Evolutionary conservation across 2,888 invertebrate genomes (phyloP).

Genomic region (Agelastica alni): DNA sequence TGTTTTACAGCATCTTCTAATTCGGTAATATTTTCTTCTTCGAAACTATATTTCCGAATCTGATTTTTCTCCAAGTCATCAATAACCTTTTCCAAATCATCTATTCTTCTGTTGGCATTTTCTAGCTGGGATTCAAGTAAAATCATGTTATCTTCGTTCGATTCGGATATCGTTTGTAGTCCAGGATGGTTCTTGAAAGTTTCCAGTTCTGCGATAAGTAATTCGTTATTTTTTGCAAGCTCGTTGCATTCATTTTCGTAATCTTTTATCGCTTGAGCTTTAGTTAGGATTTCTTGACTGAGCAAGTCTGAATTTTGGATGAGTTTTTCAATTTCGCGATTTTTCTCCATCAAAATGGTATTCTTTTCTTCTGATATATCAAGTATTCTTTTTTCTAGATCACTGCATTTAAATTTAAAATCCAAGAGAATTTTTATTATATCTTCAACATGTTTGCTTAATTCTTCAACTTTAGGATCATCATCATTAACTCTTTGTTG

Average conservation of each 20-base stretch:
- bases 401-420: constrained; percentile 64
- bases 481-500: constrained; percentile 27
- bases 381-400: constrained; percentile 61
- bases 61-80: constrained; percentile 25
- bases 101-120: constrained; percentile 49
- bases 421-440: constrained; percentile 63
- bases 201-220: constrained; percentile 68
- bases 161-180: constrained; percentile 72
- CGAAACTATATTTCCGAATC: constrained; percentile 3
- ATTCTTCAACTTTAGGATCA: constrained; percentile 44
- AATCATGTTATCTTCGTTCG: constrained; percentile 70
- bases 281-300: constrained; percentile 50
- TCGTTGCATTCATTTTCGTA: constrained; percentile 66
- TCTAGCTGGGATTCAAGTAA: constrained; percentile 70
- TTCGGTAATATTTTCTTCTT: constrained; percentile 16
- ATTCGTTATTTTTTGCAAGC: constrained; percentile 72
- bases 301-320: constrained; percentile 51
- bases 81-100: constrained; percentile 53
- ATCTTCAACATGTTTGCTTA: constrained; percentile 58
- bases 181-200: constrained; percentile 67
- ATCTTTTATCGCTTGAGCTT: constrained; percentile 55
- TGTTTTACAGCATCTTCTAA: constrained; percentile 17
- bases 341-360: constrained; percentile 49
- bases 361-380: constrained; percentile 61
- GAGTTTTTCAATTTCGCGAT: constrained; percentile 54